Evolutionary conservation across 1,140 invertebrate species (phyloP), one percentile per base, ranked within the genome.

Genomic region (Drosophila sechellia): DNA sequence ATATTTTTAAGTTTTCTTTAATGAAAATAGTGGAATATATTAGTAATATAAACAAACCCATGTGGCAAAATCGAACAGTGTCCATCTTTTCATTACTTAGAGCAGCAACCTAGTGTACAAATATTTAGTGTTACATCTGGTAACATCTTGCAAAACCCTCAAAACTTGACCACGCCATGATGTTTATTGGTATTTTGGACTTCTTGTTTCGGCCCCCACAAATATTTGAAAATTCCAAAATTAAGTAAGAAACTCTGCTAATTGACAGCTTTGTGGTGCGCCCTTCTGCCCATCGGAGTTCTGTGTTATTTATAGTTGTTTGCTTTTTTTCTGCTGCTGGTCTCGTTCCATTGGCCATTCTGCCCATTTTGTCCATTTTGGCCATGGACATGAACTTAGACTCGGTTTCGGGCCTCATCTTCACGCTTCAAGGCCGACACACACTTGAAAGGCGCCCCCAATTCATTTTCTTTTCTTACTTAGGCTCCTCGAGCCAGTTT

Each of bases 391-490:
- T 70, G 68, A 70, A 71, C 64, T 71, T 52, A 49, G 50, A 34
- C 42, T 55, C 49, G 39, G 43, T 20, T 37, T 56, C n/a, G 25
- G 50, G 60, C 43, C 49, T 59, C 45, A 40, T 59, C 73, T 68
- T 76, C 72, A 76, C 71, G 72, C 74, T 76, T 87, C 81, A 87
- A 85, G 78, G 83, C 78, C 78, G 39, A 34, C 46, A 76, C 49
- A 66, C 54, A 69, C 52, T 75, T 40, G 53, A 74, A 35, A 56
- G 49, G 56, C 42, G 54, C 53, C 63, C 55, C 20, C 63, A 69
- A 66, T 77, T 77, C 54, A 69, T 81, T 71, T 78, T 59, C 42
- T 53, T 75, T 71, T 74, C 56, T 55, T 75, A 56, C 45, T 60
- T 83, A 69, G 59, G 61, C 70, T 81, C 48, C 75, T 73, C 59